Evolutionary conservation across 2,888 invertebrate genomes (phyloP).

Genomic region (Cordilura impudica): DNA sequence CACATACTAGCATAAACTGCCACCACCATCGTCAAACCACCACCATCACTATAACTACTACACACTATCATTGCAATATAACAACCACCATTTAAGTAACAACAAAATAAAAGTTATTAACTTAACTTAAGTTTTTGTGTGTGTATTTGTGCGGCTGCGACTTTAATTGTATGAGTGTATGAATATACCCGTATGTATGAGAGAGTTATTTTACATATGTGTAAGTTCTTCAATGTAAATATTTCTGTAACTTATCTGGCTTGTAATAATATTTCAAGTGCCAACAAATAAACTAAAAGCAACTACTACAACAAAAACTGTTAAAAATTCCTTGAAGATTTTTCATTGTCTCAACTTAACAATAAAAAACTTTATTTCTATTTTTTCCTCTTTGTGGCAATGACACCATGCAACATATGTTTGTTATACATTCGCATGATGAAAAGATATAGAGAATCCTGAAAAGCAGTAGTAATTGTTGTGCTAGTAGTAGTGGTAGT

Average conservation of each 20-base stretch:
- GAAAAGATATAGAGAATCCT: constrained; percentile 2
- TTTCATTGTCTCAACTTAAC: constrained; percentile 11
- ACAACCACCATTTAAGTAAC: not conserved
- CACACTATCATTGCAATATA: not conserved
- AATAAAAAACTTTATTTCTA: constrained; percentile 23
- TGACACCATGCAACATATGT: constrained; percentile 42
- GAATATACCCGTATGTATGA: not conserved
- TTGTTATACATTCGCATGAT: constrained; percentile 5
- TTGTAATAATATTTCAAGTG: constrained; percentile 39
- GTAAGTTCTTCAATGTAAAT: constrained; percentile 8
- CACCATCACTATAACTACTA: not conserved
- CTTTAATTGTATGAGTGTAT: no score
- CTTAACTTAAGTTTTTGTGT: not conserved
- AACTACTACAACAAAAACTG: constrained; percentile 11
- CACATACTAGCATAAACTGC: not conserved
- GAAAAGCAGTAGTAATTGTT: not conserved
- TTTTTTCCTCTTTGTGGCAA: constrained; percentile 26
- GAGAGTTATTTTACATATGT: not conserved
- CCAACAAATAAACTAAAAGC: not conserved
- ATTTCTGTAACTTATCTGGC: constrained; percentile 43
- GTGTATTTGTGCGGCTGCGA: no score
- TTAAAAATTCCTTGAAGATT: constrained; percentile 28
- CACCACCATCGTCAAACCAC: not conserved
- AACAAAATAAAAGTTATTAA: not conserved
- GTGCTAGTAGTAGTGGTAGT: not conserved